Base-by-base conservation (phyloP, 1,140 invertebrate genomes). In the Rhyacophila brunnea region DNA sequence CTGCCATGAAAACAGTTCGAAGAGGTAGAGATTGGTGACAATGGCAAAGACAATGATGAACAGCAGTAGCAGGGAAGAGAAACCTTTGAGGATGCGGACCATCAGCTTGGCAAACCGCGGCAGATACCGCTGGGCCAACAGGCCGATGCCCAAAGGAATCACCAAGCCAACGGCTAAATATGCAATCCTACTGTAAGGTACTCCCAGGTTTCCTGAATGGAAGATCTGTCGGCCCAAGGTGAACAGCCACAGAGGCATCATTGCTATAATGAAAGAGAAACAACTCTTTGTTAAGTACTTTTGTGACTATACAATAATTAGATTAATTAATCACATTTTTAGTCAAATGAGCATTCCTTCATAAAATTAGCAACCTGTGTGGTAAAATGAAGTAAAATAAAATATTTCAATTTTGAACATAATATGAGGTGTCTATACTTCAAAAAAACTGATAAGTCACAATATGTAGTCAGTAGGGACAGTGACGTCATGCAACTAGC, bases 241-340 rank as follows among this genome's bases (percentile, higher is more conserved):
- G 68, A 95, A 93, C n/a, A 96, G 77, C 96, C 96, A 98, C 1
- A 94, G 70, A 0, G 95, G 95, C 83, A 99, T 95, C 77, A 96
- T 90, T n/a, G 79, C 92, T 93, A 74, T 6, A 80, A 64, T 56
- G 0, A n/a, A 49, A 49, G 35, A 36, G n/a, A n/a, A n/a, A n/a
- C n/a, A n/a, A n/a, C n/a, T n/a, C n/a, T n/a, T n/a, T n/a, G n/a
- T n/a, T n/a, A n/a, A n/a, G n/a, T n/a, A n/a, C n/a, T n/a, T n/a
- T n/a, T n/a, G n/a, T n/a, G n/a, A n/a, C n/a, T n/a, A n/a, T n/a
- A n/a, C n/a, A n/a, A n/a, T n/a, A n/a, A n/a, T n/a, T n/a, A n/a
- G n/a, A n/a, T n/a, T n/a, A n/a, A n/a, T n/a, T n/a, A n/a, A n/a
- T n/a, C n/a, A n/a, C n/a, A n/a, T n/a, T n/a, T n/a, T n/a, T n/a